Conservation (phyloP, 2,113 vertebrate genomes). For the Pachyramphus minor region DNA sequence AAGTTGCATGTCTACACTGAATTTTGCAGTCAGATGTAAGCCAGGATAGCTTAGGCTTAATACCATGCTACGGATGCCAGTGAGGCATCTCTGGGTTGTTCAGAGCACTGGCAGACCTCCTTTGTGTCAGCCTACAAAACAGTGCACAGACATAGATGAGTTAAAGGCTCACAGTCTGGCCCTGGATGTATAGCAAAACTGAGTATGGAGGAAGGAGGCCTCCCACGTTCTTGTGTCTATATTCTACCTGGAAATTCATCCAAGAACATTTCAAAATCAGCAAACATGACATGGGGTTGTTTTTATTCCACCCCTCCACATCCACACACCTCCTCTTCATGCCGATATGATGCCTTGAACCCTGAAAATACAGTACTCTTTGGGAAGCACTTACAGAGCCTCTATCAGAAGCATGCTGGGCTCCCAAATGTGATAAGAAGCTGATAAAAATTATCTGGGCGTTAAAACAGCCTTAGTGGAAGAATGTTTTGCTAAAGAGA, state of each 20-base stretch:
- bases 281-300: slow-evolving; percentile 39
- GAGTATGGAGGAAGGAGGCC: background rate
- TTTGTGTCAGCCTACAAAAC: background rate
- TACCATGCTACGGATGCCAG: background rate
- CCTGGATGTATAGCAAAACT: background rate
- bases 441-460: slow-evolving; percentile 57
- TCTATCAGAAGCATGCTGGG: slow-evolving; percentile 52
- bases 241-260: slow-evolving; percentile 50
- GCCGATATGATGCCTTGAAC: slow-evolving; percentile 52
- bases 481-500: slow-evolving; percentile 64
- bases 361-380: slow-evolving; percentile 38
- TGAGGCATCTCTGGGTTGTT: background rate
- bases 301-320: slow-evolving; percentile 21
- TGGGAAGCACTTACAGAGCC: slow-evolving; percentile 30
- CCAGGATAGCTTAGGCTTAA: slow-evolving; percentile 6
- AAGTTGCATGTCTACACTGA: slow-evolving; percentile 35
- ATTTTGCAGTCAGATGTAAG: slow-evolving; percentile 51
- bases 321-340: slow-evolving; percentile 47
- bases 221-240: background rate
- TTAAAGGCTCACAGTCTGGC: background rate
- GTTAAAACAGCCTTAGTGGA: slow-evolving; percentile 46
- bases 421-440: slow-evolving; percentile 65
- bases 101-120: background rate
- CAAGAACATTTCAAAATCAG: slow-evolving; percentile 59
- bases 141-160: background rate